These are phyloP conservation scores for Noctilio leporinus DNA, from an alignment of 2,113 vertebrate species.

Conservation along the genomic window DNA sequence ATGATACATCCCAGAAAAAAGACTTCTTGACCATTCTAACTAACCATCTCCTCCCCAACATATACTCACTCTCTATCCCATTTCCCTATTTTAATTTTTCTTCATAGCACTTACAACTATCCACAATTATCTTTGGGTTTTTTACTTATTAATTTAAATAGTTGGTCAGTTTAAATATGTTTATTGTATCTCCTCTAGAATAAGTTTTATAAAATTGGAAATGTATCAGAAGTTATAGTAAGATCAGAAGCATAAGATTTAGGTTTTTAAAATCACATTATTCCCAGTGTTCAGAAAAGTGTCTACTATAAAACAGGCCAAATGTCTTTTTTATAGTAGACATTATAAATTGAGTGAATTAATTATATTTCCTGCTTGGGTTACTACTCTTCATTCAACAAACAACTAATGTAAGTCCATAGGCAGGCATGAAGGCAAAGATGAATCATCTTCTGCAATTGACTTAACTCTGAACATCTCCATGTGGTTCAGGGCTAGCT, in stretches of 20 bases:
- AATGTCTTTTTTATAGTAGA: too few species aligned
- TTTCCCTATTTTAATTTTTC: background rate
- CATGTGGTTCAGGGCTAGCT: background rate
- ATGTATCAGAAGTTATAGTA: background rate
- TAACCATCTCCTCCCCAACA: background rate
- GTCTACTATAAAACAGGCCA: background rate
- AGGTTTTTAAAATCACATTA: background rate
- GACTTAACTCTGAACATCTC: background rate
- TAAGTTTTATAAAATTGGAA: background rate
- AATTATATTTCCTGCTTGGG: background rate
- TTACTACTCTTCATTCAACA: background rate
- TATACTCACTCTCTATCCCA: background rate
- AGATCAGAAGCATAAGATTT: background rate
- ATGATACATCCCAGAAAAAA: background rate
- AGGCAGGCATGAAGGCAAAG: background rate
- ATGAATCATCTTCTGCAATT: background rate
- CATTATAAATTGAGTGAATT: background rate
- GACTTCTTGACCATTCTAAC: background rate
- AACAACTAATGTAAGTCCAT: background rate
- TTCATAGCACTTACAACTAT: background rate
- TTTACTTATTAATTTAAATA: background rate
- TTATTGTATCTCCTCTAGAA: background rate
- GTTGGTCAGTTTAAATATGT: background rate
- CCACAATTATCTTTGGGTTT: background rate
- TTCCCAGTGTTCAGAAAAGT: background rate